phyloP scores from a whole-genome alignment of 2,888 invertebrate genomes.

The Tillus elongatus region DNA sequence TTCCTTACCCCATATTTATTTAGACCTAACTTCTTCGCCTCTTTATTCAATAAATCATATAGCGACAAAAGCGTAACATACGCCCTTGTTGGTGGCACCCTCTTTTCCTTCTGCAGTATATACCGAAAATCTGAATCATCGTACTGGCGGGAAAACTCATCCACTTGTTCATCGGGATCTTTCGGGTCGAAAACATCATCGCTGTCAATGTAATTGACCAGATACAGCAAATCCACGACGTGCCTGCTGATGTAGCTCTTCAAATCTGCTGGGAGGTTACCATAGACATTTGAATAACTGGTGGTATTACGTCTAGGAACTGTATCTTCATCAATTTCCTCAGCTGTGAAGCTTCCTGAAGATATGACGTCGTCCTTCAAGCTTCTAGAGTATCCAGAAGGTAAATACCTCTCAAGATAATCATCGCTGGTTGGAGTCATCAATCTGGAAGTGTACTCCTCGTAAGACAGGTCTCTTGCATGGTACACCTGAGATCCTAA shows the following conservation, averaged over 20 bases:
- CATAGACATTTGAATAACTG: background rate
- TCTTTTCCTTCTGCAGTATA: conserved; percentile 38
- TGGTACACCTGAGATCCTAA: conserved; percentile 29
- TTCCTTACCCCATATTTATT: conserved; percentile 53
- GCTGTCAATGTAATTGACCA: conserved; percentile 29
- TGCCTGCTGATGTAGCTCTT: conserved; percentile 31
- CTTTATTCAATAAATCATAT: conserved; percentile 57
- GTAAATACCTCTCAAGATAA: no score
- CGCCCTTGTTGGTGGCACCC: conserved; percentile 49
- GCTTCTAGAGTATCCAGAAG: no score
- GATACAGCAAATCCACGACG: conserved; percentile 37
- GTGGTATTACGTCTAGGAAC: no score
- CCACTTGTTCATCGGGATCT: conserved; percentile 23
- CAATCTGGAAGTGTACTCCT: no score
- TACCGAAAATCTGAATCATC: conserved; percentile 33
- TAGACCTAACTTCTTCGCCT: conserved; percentile 53
- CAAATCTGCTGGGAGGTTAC: background rate
- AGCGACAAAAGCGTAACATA: conserved; percentile 51
- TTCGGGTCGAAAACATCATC: conserved; percentile 19
- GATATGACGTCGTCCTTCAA: no score
- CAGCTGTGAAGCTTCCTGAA: no score
- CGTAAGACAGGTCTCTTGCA: conserved; percentile 17
- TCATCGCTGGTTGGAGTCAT: no score
- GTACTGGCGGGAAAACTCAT: conserved; percentile 32
- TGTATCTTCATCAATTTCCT: no score